A percentile compares a stretch with the other conserved stretches of the same genome.
Evolutionary conservation across 37 sponge, comb jelly and placozoan species (phyloP).

Genomic region (Axinella damicornis): DNA sequence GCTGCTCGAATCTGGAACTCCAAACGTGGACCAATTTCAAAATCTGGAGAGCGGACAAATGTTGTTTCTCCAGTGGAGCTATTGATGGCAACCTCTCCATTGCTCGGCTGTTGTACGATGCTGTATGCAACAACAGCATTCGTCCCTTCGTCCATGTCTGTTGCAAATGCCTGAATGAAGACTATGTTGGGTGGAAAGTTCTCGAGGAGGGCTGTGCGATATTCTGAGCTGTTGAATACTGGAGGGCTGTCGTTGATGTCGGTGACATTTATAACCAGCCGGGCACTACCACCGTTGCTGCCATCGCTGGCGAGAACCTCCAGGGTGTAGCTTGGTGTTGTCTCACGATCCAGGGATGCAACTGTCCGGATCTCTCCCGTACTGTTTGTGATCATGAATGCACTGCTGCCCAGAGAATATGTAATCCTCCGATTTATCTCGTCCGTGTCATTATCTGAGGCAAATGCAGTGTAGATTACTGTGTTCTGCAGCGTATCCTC

Average conservation of each 20-base stretch:
- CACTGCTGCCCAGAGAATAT: constrained; percentile 35
- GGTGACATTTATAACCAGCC: constrained; percentile 40
- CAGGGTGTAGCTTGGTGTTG: constrained; percentile 22
- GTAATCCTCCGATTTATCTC: neutral
- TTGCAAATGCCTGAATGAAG: constrained; percentile 56
- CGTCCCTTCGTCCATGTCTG: constrained; percentile 54
- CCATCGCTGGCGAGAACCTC: constrained; percentile 64
- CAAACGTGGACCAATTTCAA: constrained; percentile 36
- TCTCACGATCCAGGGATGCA: constrained; percentile 53
- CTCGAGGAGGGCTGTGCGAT: constrained; percentile 28
- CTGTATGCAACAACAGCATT: constrained; percentile 46
- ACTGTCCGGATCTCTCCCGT: constrained; percentile 28
- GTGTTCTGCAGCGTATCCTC: constrained; percentile 18
- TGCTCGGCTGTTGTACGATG: constrained; percentile 20
- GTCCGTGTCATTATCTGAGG: constrained; percentile 1
- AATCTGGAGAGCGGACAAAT: constrained; percentile 46
- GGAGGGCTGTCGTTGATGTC: constrained; percentile 80
- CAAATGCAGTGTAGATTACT: no score
- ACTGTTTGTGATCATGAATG: constrained; percentile 31
- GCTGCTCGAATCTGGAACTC: constrained; percentile 60
- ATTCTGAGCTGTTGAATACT: constrained; percentile 36
- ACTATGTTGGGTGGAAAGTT: constrained; percentile 37
- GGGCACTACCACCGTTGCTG: neutral
- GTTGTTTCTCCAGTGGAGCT: constrained; percentile 57
- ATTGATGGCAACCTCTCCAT: constrained; percentile 38